Evolutionary conservation across 2,797 vertebrate genomes (phyloP).

Genomic region (Crossoptilon crossoptilon): DNA sequence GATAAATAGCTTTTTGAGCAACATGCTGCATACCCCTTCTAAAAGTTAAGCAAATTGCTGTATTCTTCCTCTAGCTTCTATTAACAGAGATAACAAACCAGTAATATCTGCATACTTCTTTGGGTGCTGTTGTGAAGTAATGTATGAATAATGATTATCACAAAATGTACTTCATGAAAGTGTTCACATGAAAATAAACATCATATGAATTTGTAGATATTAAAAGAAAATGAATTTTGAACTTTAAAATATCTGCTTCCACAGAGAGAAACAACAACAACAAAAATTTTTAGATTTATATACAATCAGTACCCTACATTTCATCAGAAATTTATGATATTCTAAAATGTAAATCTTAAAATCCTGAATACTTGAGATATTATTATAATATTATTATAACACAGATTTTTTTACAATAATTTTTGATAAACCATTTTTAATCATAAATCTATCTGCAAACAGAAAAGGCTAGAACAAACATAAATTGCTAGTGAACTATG

Average conservation of each 20-base stretch:
- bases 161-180: background rate
- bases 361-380: background rate
- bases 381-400: background rate
- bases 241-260: background rate
- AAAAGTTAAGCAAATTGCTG: background rate
- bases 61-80: background rate
- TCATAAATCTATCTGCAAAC: rapidly evolving
- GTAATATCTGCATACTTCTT: background rate
- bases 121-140: background rate
- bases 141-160: background rate
- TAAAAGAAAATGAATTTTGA: background rate
- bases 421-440: background rate
- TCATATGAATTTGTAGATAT: background rate
- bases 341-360: slow-evolving; percentile 8
- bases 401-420: background rate
- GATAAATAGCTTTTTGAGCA: background rate
- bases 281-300: background rate
- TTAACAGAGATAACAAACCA: background rate
- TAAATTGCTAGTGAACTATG: background rate
- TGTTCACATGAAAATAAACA: background rate
- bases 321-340: background rate
- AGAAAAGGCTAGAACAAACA: background rate
- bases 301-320: background rate
- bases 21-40: rapidly evolving
- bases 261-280: background rate